Base-by-base conservation (phyloP, 2,113 vertebrate genomes). In the Nematolebias whitei region DNA sequence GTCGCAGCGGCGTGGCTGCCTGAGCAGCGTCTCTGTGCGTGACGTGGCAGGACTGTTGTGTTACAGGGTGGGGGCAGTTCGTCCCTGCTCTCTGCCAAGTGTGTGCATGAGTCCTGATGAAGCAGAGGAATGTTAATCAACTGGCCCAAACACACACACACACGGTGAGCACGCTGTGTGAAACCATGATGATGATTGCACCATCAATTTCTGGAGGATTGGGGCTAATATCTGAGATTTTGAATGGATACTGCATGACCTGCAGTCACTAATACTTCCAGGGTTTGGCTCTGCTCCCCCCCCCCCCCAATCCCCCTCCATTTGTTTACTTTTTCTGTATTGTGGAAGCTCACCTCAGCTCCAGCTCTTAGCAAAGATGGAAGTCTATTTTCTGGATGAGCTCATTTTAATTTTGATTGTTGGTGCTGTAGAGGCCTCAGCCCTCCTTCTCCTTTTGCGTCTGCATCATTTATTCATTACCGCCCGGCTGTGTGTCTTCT, bases 41-140 rank as follows among this genome's bases (percentile, higher is more conserved):
- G 83, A 77, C 64, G 75, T 82, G 82, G 75, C 85, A 76, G 73
- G 63, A 61, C 63, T 85, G 78, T 85, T 78, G 86, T 87, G 79
- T 79, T 86, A 83, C 68, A 62, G 81, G 85, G 83, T 64, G 78
- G 67, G 32, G 80, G 82, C 80, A 68, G 56, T 71, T 59, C 75
- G 55, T 86, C 79, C 80, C 72, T 76, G 73, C 74, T 63, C 69
- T 29, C 48, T 74, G 73, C 80, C 14, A 65, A 69, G 71, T 84
- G 80, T 74, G 88, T 78, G 60, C 81, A 75, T 71, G 76, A 60
- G 45, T 59, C 83, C 76, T 88, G 88, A 92, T 90, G 85, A 90
- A 87, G 84, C 57, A 5, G 32, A 85, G 87, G 90, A 91, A 92
- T 89, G 88, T 87, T 91, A 90, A 92, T 92, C 90, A 89, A 90